These are phyloP conservation scores for Lathronympha strigana DNA, from an alignment of 2,888 invertebrate genomes.

Conservation along the genomic window DNA sequence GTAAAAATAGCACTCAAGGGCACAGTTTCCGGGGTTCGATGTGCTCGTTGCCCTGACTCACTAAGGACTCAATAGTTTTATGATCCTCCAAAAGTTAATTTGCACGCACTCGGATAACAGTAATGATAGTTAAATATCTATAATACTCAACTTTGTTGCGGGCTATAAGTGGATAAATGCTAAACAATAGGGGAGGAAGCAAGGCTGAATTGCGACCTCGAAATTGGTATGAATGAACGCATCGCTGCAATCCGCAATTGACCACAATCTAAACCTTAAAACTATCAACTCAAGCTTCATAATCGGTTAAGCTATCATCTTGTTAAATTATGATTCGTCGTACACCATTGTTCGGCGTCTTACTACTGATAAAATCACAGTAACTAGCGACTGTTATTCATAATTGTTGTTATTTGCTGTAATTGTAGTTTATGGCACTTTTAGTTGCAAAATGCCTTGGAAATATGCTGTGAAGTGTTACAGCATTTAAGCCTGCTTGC, in stretches of 20 bases:
- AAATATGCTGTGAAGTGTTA: conserved; percentile 5
- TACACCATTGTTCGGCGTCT: conserved; percentile 38
- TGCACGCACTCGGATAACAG: conserved; percentile 25
- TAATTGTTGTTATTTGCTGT: conserved; percentile 40
- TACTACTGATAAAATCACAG: conserved; percentile 39
- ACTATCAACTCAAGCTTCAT: conserved; percentile 13
- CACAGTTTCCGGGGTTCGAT: conserved; percentile 16
- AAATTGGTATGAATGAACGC: conserved; percentile 49
- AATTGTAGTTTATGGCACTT: conserved; percentile 33
- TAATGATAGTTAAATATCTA: conserved; percentile 39
- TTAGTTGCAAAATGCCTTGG: conserved; percentile 26
- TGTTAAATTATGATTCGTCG: conserved; percentile 25
- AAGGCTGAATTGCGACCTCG: conserved; percentile 45
- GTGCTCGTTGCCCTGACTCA: conserved; percentile 14
- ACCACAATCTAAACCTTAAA: conserved; percentile 16
- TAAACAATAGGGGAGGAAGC: conserved; percentile 48
- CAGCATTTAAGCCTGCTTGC: conserved; percentile 9
- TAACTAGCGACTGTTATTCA: conserved; percentile 32
- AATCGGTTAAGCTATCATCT: conserved; percentile 6
- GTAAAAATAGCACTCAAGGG: conserved; percentile 22
- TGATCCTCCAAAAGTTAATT: conserved; percentile 17
- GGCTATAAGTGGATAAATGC: conserved; percentile 48
- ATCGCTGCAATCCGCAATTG: conserved; percentile 41
- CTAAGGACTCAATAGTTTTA: conserved; percentile 4
- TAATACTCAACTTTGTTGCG: conserved; percentile 45